Base-by-base conservation (phyloP, 2,888 invertebrate species). In the Lottia gigantea region DNA sequence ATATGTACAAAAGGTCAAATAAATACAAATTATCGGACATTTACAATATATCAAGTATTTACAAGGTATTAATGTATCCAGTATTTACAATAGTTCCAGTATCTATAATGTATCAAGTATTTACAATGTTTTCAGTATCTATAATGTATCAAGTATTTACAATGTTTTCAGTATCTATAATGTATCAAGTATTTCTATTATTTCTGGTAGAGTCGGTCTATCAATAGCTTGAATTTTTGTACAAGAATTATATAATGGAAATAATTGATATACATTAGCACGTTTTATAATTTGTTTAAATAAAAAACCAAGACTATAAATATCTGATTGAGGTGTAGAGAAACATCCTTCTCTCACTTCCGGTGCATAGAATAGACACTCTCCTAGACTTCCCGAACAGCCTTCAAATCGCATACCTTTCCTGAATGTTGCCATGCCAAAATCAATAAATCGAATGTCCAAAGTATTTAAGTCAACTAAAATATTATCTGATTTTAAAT, bases 381-480 rank as follows among this genome's bases (percentile, higher is more conserved):
- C 72, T 66, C 67, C 63, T 73, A 75, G 73, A 63, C 73, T 72
- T 49, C 72, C 71, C 16, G 73, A 67, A 3, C 70, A 70, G 23
- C 70, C n/a, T n/a, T n/a, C 70, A 67, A 75, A 75, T 63, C 70
- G 70, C 31, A 75, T 65, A 0, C 75, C 75, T 68, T 75, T 71
- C 68, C 71, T 70, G 67, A 71, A 75, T 19, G 75, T 73, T 64
- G 75, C 73, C 73, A 75, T 73, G 70, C 75, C 75, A 26, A 75
- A 64, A 26, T 75, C 75, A 7, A 75, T 75, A 65, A 73, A 75
- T 25, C 73, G 70, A 25, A 75, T 73, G 14, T 55, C 23, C 0
- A 55, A 19, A 55, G 12, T 23, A 55, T 55, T 14, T 11, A 55
- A 23, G 23, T 55, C 14, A 11, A 55, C 55, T 23, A 55, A 23